A percentile compares a stretch with the other conserved stretches of the same genome.
These are phyloP conservation scores for Paracanthobrama guichenoti DNA, from an alignment of 2,113 vertebrate genomes.

Conservation along the genomic window DNA sequence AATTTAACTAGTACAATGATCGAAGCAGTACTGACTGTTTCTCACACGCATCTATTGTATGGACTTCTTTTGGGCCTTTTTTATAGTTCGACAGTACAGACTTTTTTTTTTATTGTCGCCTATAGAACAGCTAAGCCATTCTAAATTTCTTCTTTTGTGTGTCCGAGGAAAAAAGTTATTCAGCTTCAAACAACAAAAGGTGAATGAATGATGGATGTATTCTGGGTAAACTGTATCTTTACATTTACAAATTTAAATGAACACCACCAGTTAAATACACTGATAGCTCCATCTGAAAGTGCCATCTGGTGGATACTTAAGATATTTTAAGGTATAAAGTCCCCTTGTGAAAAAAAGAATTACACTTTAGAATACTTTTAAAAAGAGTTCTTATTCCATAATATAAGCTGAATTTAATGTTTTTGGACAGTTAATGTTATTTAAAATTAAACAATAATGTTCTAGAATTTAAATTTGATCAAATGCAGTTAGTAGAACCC, in stretches of 20 bases:
- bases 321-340: neutral
- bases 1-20: neutral
- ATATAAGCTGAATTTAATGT: neutral
- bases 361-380: neutral
- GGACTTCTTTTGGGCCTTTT: neutral
- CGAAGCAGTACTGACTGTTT: neutral
- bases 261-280: neutral
- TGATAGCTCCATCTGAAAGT: neutral
- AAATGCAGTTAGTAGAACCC: too few species aligned
- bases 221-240: constrained; percentile 16
- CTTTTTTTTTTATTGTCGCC: neutral
- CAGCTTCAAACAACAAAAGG: neutral
- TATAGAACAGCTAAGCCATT: neutral
- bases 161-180: neutral
- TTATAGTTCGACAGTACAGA: neutral
- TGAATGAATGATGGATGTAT: neutral
- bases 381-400: neutral
- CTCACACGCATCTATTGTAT: neutral
- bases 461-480: neutral
- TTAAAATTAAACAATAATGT: neutral
- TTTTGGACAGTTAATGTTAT: neutral
- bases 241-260: neutral
- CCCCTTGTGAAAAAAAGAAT: neutral
- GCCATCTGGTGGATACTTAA: constrained; percentile 1
- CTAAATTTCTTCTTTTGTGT: neutral